A percentile compares a stretch with the other conserved stretches of the same genome.
phyloP scores from a whole-genome alignment of 1,140 invertebrate genomes.

The Capitella teleta region DNA sequence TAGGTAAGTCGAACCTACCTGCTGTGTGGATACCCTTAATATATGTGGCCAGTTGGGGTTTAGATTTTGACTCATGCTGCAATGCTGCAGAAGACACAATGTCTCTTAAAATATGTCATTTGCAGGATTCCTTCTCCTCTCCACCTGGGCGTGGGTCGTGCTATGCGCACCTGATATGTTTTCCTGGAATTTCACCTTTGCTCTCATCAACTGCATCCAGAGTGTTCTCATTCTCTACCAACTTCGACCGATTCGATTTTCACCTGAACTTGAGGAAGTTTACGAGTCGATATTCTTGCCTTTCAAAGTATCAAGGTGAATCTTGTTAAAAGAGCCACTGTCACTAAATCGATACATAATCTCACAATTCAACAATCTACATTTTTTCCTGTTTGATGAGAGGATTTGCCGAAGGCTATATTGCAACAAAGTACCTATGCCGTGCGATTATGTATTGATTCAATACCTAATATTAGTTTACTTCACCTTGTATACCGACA shows the following conservation, averaged over 20 bases:
- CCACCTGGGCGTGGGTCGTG: slow-evolving; percentile 78
- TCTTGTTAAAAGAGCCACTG: background rate
- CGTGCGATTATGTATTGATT: no score
- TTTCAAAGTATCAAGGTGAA: slow-evolving; percentile 56
- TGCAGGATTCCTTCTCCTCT: slow-evolving; percentile 67
- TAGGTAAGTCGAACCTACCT: slow-evolving; percentile 48
- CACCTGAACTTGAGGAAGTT: slow-evolving; percentile 71
- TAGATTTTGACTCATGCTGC: background rate
- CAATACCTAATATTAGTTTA: no score
- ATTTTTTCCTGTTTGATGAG: background rate
- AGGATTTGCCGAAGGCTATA: no score
- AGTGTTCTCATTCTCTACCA: slow-evolving; percentile 69
- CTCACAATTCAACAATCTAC: background rate
- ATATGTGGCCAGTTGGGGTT: background rate
- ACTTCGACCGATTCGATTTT: slow-evolving; percentile 72
- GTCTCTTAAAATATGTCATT: background rate
- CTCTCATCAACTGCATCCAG: slow-evolving; percentile 71
- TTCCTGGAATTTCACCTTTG: slow-evolving; percentile 77
- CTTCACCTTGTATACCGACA: no score
- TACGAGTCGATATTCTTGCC: slow-evolving; percentile 71
- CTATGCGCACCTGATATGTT: slow-evolving; percentile 79
- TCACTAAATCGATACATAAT: background rate
- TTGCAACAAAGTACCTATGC: no score
- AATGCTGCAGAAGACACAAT: background rate
- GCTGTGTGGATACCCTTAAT: background rate